Evolutionary conservation across 2,797 vertebrate species (phyloP), one percentile per base, ranked within the genome.

Genomic region (Sparus aurata): DNA sequence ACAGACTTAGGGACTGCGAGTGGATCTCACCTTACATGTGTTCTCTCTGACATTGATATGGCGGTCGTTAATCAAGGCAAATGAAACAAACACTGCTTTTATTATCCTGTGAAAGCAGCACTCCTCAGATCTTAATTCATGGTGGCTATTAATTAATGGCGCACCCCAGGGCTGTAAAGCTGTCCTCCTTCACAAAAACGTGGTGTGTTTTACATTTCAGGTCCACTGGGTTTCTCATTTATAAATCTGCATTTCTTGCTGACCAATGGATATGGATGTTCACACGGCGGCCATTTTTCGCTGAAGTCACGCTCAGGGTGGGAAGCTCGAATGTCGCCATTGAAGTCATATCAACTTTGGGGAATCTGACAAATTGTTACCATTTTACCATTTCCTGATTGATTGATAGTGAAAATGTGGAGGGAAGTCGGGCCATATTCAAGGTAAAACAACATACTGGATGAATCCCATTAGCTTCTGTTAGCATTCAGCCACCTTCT

Each of bases 21-120:
- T 75, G 81, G 38, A 53, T 91, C 86, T 94, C 89, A 61, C 61
- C 74, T 91, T 93, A 88, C 91, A 82, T 50, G 64, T 84, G 81
- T 82, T 76, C 69, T 60, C 59, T 23, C n/a, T 88, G 85, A 84
- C 83, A 88, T 81, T 82, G 85, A 79, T 88, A 83, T 69, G 73
- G 50, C 77, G 25, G 62, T 77, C 82, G 72, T 88, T 85, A 87
- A 91, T 93, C 84, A 84, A 63, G 45, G 49, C 77, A 27, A 41
- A 30, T 73, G 81, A 86, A 89, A 84, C 52, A 73, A 87, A 85
- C 66, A 63, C 58, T 49, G 1, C 34, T 68, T 86, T 82, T 80
- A 89, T 55, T 67, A 41, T 77, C 64, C 50, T 47, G 23, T 67
- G 70, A 85, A 79, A 54, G 69, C 23, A 34, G 20, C 72, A 60